Evolutionary conservation across 1,140 invertebrate species (phyloP).

Genomic region (Acyrthosiphon pisum): DNA sequence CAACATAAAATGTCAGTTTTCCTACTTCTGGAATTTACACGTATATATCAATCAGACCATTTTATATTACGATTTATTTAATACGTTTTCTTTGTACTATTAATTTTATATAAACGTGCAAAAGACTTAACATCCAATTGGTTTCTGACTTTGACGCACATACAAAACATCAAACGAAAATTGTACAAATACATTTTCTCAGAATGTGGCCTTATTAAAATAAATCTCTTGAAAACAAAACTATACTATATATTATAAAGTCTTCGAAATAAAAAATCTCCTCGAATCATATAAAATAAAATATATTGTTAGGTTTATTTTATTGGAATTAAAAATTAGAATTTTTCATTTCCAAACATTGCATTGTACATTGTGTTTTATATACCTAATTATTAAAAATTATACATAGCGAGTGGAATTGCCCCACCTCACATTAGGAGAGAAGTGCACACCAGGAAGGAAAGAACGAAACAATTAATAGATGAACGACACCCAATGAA

Average conservation of each 20-base stretch:
- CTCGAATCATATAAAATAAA: too few species aligned
- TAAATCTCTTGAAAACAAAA: background rate
- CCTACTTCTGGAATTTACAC: background rate
- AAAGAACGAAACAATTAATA: too few species aligned
- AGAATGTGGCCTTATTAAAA: background rate
- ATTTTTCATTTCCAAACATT: too few species aligned
- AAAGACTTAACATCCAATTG: background rate
- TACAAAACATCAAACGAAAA: constrained; percentile 20
- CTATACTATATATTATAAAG: background rate
- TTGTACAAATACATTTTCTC: background rate
- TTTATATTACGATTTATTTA: constrained; percentile 4
- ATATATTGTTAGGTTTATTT: too few species aligned
- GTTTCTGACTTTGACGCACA: background rate
- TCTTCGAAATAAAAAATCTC: background rate
- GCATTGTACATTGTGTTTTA: too few species aligned
- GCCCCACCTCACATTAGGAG: too few species aligned
- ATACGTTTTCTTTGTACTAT: background rate
- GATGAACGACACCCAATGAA: too few species aligned
- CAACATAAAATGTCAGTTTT: background rate
- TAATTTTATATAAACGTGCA: background rate
- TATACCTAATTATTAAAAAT: too few species aligned
- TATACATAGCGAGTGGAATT: too few species aligned
- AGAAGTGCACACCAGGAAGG: too few species aligned
- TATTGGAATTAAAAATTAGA: too few species aligned
- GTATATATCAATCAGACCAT: background rate